Evolutionary conservation across 2,113 vertebrate species (phyloP).

Genomic region (Phoxinus phoxinus): DNA sequence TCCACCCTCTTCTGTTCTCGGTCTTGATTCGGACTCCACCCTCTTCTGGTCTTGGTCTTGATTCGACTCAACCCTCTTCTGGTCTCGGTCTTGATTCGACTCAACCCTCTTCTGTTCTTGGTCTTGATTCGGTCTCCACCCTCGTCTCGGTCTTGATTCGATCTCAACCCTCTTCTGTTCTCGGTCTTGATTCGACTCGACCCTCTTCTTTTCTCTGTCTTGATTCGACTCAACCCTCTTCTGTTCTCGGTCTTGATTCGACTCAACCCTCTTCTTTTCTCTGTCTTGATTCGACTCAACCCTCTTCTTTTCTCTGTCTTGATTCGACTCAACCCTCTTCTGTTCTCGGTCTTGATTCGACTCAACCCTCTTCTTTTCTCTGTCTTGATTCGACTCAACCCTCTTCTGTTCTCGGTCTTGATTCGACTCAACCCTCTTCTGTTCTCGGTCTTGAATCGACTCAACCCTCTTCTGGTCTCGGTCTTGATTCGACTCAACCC

Average conservation of each 20-base stretch:
- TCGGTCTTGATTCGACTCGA: background rate
- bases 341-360: background rate
- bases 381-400: background rate
- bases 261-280: background rate
- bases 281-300: background rate
- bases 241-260: background rate
- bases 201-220: background rate
- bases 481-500: fast-evolving
- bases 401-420: background rate
- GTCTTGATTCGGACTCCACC: background rate
- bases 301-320: background rate
- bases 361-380: background rate
- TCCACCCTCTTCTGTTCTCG: background rate
- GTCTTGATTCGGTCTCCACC: too few relatives aligned
- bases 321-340: background rate
- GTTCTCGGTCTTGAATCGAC: background rate
- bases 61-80: background rate
- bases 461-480: background rate
- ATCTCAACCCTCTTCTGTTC: too few relatives aligned
- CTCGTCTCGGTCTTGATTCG: background rate
- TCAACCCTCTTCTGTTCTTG: background rate
- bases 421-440: background rate
- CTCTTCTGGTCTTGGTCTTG: background rate
- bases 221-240: background rate
- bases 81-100: too few relatives aligned